Base-by-base conservation (phyloP, 1,140 invertebrate species). In the Teleopsis dalmanni region DNA sequence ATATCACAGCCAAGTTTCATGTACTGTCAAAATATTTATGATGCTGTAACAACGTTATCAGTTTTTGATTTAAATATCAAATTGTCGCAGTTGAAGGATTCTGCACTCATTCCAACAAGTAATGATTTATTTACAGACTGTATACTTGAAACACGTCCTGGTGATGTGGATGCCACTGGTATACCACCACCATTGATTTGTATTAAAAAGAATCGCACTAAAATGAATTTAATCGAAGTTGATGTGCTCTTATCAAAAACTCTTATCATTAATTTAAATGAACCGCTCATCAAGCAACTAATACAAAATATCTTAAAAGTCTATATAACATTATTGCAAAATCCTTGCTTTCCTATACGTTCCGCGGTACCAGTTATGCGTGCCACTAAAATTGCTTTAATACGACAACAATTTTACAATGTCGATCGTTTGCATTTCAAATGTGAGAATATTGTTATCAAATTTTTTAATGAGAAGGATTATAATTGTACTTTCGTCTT, bases 371-470 rank as follows among this genome's bases (percentile, higher is more conserved):
- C 59, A 0, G 54, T 69, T 6, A 50, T 51, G 7, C 53, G 54
- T 2, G 45, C 54, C 0, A 57, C 61, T 0, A 63, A 59, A 16
- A 35, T 69, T 23, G 50, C 34, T 0, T 59, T 60, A 18, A 46
- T 70, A 16, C 59, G 62, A 37, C 36, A 47, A 8, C 48, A 57
- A 4, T 63, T 60, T 25, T 56, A 57, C 18, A 58, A 60, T 23
- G 60, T 62, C 6, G 60, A 69, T 53, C 54, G 74, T 44, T 29
- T 81, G 4, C 72, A 75, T 48, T 10, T 81, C 10, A 71, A 59
- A 7, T 74, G 73, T 9, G 74, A 76, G 50, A 76, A 79, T 52
- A 53, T 81, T 6, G 74, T 78, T 4, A 26, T 79, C 0, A 74
- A 72, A 5, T 67, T 78, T 3, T 66, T 66, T 36, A 72, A 74